A percentile compares a stretch with the other conserved stretches of the same genome.
phyloP scores from a whole-genome alignment of 2,888 invertebrate genomes.

The Cephus pulcher region DNA sequence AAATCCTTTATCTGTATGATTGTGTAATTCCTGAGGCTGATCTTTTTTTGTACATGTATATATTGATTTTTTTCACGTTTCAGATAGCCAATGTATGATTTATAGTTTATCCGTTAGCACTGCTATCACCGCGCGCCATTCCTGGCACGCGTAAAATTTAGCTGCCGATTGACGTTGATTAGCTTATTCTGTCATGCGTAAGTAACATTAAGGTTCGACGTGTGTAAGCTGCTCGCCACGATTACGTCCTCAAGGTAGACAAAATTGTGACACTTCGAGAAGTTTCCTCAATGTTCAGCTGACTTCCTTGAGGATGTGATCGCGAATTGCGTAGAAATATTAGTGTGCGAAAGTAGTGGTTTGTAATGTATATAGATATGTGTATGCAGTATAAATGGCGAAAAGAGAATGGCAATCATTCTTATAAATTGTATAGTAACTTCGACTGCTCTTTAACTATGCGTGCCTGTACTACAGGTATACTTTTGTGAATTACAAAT shows the following conservation, averaged over 20 bases:
- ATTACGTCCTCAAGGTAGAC: neutral
- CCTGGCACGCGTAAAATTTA: slow-evolving; percentile 53
- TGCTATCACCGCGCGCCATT: slow-evolving; percentile 41
- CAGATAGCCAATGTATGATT: slow-evolving; percentile 53
- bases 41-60: slow-evolving; percentile 12
- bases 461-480: no score
- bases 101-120: slow-evolving; percentile 54
- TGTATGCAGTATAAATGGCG: neutral
- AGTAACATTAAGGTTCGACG: slow-evolving; percentile 40
- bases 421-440: no score
- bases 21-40: neutral
- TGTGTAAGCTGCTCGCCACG: neutral
- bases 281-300: neutral
- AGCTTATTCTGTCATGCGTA: slow-evolving; percentile 44
- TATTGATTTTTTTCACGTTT: slow-evolving; percentile 50
- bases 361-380: neutral
- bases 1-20: neutral
- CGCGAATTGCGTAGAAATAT: neutral
- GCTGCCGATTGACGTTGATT: slow-evolving; percentile 50
- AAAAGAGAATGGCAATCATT: no score
- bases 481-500: no score
- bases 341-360: neutral
- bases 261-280: neutral
- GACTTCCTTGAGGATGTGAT: neutral
- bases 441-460: no score